Base-by-base conservation (phyloP, 1,140 invertebrate species). In the Mylabris phalerata region DNA sequence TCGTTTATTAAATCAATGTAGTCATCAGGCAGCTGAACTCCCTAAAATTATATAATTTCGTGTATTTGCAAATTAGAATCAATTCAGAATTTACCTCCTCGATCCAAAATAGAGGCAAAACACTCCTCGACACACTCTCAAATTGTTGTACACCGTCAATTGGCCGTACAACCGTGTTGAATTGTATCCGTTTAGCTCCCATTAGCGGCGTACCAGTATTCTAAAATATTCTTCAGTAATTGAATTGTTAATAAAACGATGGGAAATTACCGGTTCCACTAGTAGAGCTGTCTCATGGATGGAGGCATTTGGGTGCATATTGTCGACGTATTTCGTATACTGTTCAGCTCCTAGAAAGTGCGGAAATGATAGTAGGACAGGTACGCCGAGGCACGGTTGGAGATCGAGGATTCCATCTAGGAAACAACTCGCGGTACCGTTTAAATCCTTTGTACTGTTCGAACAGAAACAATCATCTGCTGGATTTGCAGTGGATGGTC, bases 401-500 rank as follows among this genome's bases (percentile, higher is more conserved):
- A 71, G 50, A 58, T 71, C 68, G 10, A 67, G 32, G 7, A 66
- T 25, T 7, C 70, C 70, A 48, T 67, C 59, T 19, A 67, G 58
- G 40, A 61, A 68, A 45, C 70, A 71, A 32, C 46, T 52, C 9
- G 49, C 42, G 45, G 63, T 45, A 4, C 63, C 63, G 38, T 60
- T 27, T 2, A 59, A 32, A 38, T 63, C 63, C 46, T 45, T 59
- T 9, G 61, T 65, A 42, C 42, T n/a, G 43, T 69, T 58, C 11
- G 48, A 55, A 44, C 70, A 71, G 48, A 55, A 70, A 55, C 70
- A 71, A 26, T 68, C 67, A 3, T 62, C 41, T 10, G 66, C 60
- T 38, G 44, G 27, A 58, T 46, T 25, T 11, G 50, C 4, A 10
- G 56, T 51, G 7, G 48, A 27, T 7, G 57, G 27, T 25, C 25